Evolutionary conservation across 2,113 vertebrate genomes (phyloP).

Genomic region (Bombycilla garrulus): DNA sequence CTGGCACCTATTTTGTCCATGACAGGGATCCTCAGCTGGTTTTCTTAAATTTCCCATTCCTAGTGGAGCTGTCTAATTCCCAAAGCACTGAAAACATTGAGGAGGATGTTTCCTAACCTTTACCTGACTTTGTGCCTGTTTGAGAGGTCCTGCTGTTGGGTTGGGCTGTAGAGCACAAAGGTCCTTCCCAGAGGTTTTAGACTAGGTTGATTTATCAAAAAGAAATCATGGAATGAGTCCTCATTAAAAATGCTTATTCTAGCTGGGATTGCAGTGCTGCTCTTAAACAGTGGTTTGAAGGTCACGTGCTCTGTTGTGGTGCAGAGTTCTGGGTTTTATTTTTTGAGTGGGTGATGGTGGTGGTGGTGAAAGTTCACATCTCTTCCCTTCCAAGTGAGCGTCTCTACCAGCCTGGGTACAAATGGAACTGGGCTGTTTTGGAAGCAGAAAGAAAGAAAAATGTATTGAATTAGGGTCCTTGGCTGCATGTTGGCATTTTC

Average conservation of each 20-base stretch:
- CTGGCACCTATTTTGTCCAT: background rate
- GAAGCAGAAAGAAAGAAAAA: background rate
- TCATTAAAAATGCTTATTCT: background rate
- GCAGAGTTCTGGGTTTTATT: background rate
- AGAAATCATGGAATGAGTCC: background rate
- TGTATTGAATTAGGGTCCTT: background rate
- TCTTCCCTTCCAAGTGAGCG: fast-evolving
- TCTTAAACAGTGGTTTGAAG: background rate
- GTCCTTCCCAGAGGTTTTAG: background rate
- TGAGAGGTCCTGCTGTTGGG: fast-evolving
- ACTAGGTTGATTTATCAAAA: background rate
- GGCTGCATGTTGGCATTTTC: background rate
- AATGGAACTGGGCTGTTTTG: background rate
- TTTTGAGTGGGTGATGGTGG: background rate
- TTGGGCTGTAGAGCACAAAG: background rate
- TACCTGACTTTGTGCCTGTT: background rate
- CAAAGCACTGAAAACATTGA: background rate
- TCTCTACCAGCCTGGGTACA: background rate
- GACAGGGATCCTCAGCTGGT: background rate
- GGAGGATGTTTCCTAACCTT: background rate
- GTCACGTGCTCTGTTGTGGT: background rate
- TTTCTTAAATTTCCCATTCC: background rate
- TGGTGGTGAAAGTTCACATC: background rate
- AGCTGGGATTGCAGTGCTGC: background rate
- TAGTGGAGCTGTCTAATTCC: background rate